A percentile compares a stretch with the other conserved stretches of the same genome.
Evolutionary conservation across 2,888 invertebrate species (phyloP).

Genomic region (Thysanoteuthis rhombus): DNA sequence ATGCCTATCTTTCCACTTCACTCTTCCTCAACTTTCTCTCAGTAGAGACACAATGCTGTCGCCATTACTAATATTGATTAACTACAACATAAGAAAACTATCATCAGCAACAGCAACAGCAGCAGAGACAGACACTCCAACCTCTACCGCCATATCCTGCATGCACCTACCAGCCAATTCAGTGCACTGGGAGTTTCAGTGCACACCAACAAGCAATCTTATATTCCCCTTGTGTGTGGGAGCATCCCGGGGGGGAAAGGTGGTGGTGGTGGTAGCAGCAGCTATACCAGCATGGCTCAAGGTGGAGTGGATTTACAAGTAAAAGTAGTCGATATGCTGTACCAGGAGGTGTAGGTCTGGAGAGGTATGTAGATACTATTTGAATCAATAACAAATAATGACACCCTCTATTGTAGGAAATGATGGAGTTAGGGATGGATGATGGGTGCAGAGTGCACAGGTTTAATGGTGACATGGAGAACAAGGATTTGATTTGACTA

Average conservation of each 20-base stretch:
- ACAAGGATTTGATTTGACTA: not conserved
- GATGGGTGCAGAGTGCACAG: not conserved
- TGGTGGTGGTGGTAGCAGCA: not conserved
- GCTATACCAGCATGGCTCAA: not conserved
- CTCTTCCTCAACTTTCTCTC: not conserved
- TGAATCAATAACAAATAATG: conserved; percentile 12
- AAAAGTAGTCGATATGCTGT: not conserved
- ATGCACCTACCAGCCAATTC: not conserved
- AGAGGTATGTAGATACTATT: not conserved
- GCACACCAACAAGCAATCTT: not conserved
- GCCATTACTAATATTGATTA: not conserved
- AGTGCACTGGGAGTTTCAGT: conserved; percentile 12
- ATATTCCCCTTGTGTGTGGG: not conserved
- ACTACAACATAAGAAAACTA: not conserved
- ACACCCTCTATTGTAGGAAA: not conserved
- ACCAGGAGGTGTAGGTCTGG: not conserved
- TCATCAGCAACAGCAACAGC: not conserved
- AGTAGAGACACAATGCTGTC: too few species aligned
- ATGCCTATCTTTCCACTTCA: not conserved
- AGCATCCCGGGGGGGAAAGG: too few species aligned
- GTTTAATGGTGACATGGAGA: not conserved
- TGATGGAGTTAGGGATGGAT: not conserved
- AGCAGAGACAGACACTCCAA: not conserved
- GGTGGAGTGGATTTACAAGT: not conserved
- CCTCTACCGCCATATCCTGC: not conserved